phyloP scores from a whole-genome alignment of 1,140 invertebrate species.

The Olivierus martensii region DNA sequence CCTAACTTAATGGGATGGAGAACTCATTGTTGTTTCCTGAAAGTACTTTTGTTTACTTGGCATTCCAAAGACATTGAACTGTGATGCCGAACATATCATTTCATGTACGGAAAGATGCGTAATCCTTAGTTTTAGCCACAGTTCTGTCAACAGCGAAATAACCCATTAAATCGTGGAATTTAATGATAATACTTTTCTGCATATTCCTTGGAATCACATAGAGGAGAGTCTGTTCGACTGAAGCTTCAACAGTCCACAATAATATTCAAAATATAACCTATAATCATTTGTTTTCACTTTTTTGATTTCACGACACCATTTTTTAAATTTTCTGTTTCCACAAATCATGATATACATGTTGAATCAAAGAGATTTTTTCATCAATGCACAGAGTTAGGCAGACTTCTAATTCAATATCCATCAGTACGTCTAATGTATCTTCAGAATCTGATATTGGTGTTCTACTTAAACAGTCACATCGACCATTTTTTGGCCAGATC shows the following conservation, averaged over 20 bases:
- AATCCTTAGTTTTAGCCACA: slow-evolving; percentile 1
- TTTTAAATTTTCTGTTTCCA: background rate
- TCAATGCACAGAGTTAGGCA: background rate
- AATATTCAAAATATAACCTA: background rate
- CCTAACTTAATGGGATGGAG: no score
- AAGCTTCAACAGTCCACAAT: background rate
- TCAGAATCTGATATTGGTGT: background rate
- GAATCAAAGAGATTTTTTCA: background rate
- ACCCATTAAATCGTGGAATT: background rate
- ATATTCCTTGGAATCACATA: slow-evolving; percentile 2
- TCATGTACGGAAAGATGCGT: slow-evolving; percentile 2
- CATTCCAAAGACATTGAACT: slow-evolving; percentile 2
- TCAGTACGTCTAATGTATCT: no score
- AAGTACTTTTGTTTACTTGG: no score
- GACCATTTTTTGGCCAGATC: background rate
- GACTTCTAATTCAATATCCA: slow-evolving; percentile 3
- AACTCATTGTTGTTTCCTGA: no score
- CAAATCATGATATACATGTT: background rate
- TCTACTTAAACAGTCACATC: background rate
- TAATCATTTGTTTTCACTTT: background rate
- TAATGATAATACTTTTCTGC: slow-evolving; percentile 4
- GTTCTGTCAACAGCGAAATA: slow-evolving; percentile 2
- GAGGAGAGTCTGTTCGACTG: background rate
- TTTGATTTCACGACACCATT: no score
- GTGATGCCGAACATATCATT: slow-evolving; percentile 1